Evolutionary conservation across 2,888 invertebrate genomes (phyloP), one percentile per base, ranked within the genome.

Genomic region (Archips crataeganus): DNA sequence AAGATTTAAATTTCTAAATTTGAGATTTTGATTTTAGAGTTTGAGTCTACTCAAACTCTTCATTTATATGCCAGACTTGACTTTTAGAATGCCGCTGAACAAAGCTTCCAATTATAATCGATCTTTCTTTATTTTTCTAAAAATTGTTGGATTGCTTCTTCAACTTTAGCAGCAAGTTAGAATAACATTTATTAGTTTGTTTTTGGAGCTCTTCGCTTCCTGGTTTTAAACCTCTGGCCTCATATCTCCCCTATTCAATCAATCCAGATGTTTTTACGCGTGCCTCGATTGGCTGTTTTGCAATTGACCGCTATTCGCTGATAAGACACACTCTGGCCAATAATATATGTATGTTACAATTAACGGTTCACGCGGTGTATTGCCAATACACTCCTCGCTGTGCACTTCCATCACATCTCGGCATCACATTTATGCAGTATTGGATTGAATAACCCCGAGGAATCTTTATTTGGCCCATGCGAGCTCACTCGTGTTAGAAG

Each of bases 311-410:
- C 79, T 75, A 80, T 77, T 77, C 71, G 75, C 62, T 77, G 87
- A 87, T 87, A 86, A 86, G 85, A 87, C 86, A 87, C 85, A 51
- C n/a, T 23, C 47, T 23, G 57, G 54, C 42, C 39, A 61, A 11
- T 62, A 51, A 23, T 32, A 57, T 2, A 0, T 39, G 5, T 39
- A 49, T 32, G 10, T 32, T 49, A 11, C 36, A 23, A 34, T 51
- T 39, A 49, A 32, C 51, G 69, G 23, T 23, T 13, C 6, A 47
- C 13, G 47, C 9, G 3, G 9, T 54, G 10, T 45, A 10, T 63
- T 51, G 63, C 11, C n/a, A 42, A 34, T 71, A 66, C 61, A 62
- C 51, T 66, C 34, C 66, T 61, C 32, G 34, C 34, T 61, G 34
- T 42, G 61, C 36, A 51, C 42, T 60, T 51, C 42, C 1, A 39